Conservation (phyloP, 1,140 invertebrate genomes). For the Oryctes rhinoceros region DNA sequence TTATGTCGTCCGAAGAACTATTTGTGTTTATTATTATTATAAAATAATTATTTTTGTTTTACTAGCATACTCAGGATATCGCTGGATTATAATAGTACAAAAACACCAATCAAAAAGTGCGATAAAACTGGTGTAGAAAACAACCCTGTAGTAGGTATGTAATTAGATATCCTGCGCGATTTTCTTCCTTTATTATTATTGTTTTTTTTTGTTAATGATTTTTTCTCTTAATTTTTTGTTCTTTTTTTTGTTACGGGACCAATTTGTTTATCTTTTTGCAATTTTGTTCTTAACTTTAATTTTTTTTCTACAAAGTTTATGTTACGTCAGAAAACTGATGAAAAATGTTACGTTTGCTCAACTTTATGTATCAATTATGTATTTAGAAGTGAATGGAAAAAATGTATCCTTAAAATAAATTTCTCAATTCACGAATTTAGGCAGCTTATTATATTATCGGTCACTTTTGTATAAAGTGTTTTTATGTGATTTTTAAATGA, state of each 20-base stretch:
- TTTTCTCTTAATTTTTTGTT: not conserved
- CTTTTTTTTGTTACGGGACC: constrained; percentile 37
- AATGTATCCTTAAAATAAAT: not conserved
- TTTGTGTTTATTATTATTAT: constrained; percentile 27
- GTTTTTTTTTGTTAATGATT: not conserved
- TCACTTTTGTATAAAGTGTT: constrained; percentile 36
- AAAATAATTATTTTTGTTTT: constrained; percentile 20
- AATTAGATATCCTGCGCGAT: constrained; percentile 9
- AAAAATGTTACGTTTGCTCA: constrained; percentile 28
- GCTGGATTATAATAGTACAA: constrained; percentile 22
- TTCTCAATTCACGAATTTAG: constrained; percentile 35
- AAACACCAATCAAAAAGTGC: constrained; percentile 25
- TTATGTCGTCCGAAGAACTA: constrained; percentile 5
- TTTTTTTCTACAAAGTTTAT: constrained; percentile 13
- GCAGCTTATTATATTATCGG: constrained; percentile 27
- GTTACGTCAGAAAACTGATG: constrained; percentile 22
- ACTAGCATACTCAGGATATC: constrained; percentile 24
- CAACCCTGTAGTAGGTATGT: constrained; percentile 12
- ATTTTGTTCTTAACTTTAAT: not conserved
- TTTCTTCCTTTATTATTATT: not conserved
- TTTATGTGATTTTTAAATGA: constrained; percentile 38
- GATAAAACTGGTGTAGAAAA: not conserved
- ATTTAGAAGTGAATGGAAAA: not conserved
- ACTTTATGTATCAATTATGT: not conserved
- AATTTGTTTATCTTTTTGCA: constrained; percentile 10